These are phyloP conservation scores for Copidosoma aretas DNA, from an alignment of 2,888 invertebrate genomes.

Conservation along the genomic window DNA sequence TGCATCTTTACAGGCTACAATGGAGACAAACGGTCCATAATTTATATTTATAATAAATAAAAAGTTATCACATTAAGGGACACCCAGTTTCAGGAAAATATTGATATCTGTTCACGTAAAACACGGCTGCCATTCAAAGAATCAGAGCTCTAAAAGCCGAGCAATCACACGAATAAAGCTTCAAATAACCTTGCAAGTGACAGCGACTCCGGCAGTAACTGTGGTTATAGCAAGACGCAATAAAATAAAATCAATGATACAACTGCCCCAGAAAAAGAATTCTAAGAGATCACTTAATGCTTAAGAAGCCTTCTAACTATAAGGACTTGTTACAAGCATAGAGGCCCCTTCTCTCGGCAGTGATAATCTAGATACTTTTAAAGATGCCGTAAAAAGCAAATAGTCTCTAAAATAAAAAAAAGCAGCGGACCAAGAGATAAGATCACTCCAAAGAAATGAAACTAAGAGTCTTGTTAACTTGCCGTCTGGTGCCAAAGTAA, in stretches of 20 bases:
- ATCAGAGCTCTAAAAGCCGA: neutral
- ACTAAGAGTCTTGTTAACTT: neutral
- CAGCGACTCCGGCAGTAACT: too few species aligned
- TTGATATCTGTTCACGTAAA: neutral
- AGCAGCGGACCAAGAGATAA: constrained; percentile 5
- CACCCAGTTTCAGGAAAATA: neutral
- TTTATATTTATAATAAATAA: constrained; percentile 22
- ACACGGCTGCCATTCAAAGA: neutral
- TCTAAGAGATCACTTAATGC: too few species aligned
- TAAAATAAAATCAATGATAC: too few species aligned
- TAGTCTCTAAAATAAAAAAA: constrained; percentile 5
- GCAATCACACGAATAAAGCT: too few species aligned
- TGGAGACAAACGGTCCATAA: constrained; percentile 28
- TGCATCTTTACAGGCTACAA: constrained; percentile 42
- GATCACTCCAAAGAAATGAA: constrained; percentile 2
- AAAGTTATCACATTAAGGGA: neutral
- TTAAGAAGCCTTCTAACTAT: too few species aligned
- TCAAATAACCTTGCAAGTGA: too few species aligned
- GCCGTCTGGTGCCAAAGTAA: neutral
- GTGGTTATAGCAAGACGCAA: too few species aligned
- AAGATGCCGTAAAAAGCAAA: constrained; percentile 2
- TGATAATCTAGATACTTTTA: neutral
- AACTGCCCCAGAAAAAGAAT: too few species aligned
- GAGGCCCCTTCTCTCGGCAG: neutral
- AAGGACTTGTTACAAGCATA: too few species aligned